Conservation (phyloP, 1,140 invertebrate genomes). For the Copidosoma floridanum region DNA sequence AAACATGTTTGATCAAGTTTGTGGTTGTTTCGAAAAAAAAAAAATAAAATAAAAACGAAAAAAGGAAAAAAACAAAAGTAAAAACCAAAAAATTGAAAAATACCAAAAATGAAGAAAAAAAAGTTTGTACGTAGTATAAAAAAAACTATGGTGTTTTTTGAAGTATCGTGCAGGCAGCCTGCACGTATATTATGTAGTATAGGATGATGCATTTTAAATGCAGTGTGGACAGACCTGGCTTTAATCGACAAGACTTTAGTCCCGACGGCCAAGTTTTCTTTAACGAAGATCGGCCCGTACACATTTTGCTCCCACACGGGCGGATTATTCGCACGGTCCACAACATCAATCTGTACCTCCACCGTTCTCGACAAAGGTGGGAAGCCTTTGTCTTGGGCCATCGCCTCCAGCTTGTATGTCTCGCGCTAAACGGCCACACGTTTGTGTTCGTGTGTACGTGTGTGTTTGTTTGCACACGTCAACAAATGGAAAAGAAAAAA, state of each 20-base stretch:
- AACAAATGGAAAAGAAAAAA: constrained; percentile 66
- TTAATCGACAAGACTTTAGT: constrained; percentile 95
- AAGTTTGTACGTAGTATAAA: too few species aligned
- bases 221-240: constrained; percentile 85
- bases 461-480: constrained; percentile 25
- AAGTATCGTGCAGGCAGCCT: constrained; percentile 57
- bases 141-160: too few species aligned
- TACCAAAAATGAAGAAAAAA: constrained; percentile 24
- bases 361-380: constrained; percentile 90
- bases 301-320: constrained; percentile 94
- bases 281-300: constrained; percentile 94
- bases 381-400: constrained; percentile 93
- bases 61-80: background rate
- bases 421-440: constrained; percentile 75
- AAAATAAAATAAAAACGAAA: too few species aligned
- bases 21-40: too few species aligned
- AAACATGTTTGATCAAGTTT: background rate
- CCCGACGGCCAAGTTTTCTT: constrained; percentile 94
- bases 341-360: constrained; percentile 96
- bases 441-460: constrained; percentile 29
- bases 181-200: too few species aligned
- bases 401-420: constrained; percentile 95
- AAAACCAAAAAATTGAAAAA: constrained; percentile 25
- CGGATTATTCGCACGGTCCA: constrained; percentile 95
- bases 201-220: constrained; percentile 45